Evolutionary conservation across 2,113 vertebrate species (phyloP), one percentile per base, ranked within the genome.

Genomic region (Ranitomeya variabilis): DNA sequence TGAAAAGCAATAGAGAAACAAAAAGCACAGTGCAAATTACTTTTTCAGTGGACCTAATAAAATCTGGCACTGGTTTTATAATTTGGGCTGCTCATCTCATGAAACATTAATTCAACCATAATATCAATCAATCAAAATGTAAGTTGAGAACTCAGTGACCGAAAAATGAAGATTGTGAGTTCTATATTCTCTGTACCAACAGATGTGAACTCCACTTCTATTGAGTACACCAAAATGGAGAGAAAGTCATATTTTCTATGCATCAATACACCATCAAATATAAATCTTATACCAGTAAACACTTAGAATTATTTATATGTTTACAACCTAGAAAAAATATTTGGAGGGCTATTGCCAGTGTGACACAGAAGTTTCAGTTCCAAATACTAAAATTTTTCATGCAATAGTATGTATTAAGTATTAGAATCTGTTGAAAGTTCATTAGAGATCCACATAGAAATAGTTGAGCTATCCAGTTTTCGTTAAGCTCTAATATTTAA

Each of bases 71-170:
- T 11, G 66, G 64, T 71, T 81, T 81, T 37, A 87, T 87, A 87
- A 87, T 87, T 87, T 81, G 86, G 77, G 77, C 77, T 81, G 86
- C 78, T 81, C 78, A 80, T 87, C 86, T 87, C 78, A 71, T 87
- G 64, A 87, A 81, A 87, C 86, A 87, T 87, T 81, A 87, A 87
- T 87, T 60, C 77, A 80, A 57, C 74, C 79, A 79, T 87, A 87
- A 87, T 87, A 62, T 84, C 78, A 87, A 87, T 81, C 86, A 87
- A 87, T 81, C 86, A 81, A 37, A 87, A 87, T 87, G 73, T 26
- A 71, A 69, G 64, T 73, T 81, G 73, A 81, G 52, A 87, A 87
- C 54, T 52, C 66, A 73, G 10, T 59, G 60, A 87, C 86, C 78
- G 23, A n/a, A 67, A 69, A 81, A 71, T 87, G 26, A 81, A 81